Conservation (phyloP, 2,797 vertebrate species). For the Basileuterus tristriatus region DNA sequence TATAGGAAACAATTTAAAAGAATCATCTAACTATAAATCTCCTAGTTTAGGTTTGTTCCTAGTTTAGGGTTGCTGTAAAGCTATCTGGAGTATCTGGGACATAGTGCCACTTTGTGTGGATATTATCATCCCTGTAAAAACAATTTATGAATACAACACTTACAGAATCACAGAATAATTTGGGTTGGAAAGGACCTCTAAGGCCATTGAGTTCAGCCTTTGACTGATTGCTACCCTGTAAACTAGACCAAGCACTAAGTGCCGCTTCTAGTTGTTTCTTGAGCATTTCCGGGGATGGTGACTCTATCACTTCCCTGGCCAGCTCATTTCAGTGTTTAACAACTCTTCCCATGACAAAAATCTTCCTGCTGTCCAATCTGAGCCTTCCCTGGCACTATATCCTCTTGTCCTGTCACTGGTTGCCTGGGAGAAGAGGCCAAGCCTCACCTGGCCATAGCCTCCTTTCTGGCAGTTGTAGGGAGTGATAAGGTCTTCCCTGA, state of each 20-base stretch:
- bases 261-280: not conserved
- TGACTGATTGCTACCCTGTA: not conserved
- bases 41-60: not conserved
- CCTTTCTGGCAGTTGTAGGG: not conserved
- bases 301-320: not conserved
- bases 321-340: not conserved
- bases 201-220: not conserved
- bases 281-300: not conserved
- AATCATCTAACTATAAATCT: not conserved
- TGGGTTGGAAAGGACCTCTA: not conserved
- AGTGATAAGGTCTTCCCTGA: not conserved
- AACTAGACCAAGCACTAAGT: not conserved
- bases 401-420: not conserved
- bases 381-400: not conserved
- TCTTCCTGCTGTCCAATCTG: not conserved
- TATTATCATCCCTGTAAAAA: not conserved
- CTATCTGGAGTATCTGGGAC: not conserved
- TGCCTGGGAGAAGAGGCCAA: not conserved
- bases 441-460: not conserved
- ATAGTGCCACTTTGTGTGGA: not conserved
- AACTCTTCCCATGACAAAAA: not conserved
- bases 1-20: not conserved
- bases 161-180: not conserved
- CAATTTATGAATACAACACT: not conserved
- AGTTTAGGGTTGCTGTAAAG: not conserved